phyloP scores from a whole-genome alignment of 2,888 invertebrate species.

The Barypeithes pellucidus region DNA sequence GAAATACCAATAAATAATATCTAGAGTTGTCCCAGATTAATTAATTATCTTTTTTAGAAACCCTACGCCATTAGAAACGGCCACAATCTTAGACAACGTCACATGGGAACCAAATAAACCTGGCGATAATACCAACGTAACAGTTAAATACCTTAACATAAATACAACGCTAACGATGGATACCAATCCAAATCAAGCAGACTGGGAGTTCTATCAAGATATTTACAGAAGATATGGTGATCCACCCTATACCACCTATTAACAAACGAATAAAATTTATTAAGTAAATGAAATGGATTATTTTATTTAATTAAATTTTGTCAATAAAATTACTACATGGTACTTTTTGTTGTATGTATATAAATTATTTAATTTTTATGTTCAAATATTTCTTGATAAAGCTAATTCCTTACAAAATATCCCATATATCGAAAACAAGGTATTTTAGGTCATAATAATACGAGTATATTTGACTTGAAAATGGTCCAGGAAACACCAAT shows the following conservation, averaged over 20 bases:
- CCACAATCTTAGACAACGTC: constrained; percentile 1
- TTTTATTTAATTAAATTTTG: neutral
- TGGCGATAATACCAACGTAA: neutral
- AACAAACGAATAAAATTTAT: neutral
- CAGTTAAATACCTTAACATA: constrained; percentile 36
- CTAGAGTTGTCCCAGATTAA: too few species aligned
- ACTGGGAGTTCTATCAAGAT: constrained; percentile 42
- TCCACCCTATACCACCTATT: constrained; percentile 40
- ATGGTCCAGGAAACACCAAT: too few species aligned
- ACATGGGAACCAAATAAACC: constrained; percentile 39
- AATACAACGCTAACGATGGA: constrained; percentile 30
- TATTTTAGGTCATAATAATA: too few species aligned
- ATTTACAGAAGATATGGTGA: constrained; percentile 37
- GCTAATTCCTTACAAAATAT: too few species aligned
- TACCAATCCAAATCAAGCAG: constrained; percentile 38
- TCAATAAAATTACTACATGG: neutral
- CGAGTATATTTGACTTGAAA: too few species aligned
- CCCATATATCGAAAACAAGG: too few species aligned
- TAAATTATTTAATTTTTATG: too few species aligned
- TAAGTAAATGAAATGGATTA: too few species aligned
- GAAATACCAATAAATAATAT: too few species aligned
- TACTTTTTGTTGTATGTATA: too few species aligned
- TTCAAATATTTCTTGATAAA: too few species aligned
- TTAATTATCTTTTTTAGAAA: constrained; percentile 44
- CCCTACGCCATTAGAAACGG: constrained; percentile 30